Evolutionary conservation across 2,888 invertebrate genomes (phyloP).

Genomic region (Crossocerus cetratus): DNA sequence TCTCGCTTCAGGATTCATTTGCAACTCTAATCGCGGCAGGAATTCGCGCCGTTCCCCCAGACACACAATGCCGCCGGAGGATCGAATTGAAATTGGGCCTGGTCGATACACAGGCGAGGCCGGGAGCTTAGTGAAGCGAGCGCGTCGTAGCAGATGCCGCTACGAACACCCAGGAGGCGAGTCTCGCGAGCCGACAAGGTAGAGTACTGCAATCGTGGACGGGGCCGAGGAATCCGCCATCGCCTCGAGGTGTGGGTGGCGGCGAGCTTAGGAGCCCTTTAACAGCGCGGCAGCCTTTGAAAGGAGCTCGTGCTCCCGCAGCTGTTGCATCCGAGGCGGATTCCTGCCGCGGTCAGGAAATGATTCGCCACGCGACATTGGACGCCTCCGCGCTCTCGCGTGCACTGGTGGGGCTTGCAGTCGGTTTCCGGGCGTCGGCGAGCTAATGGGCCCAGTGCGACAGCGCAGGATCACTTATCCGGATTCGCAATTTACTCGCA

Average conservation of each 20-base stretch:
- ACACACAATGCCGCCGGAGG: neutral
- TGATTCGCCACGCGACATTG: neutral
- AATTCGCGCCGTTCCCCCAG: neutral
- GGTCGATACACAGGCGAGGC: neutral
- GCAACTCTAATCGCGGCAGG: neutral
- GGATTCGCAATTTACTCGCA: constrained; percentile 30
- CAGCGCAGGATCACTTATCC: constrained; percentile 10
- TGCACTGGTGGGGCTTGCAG: neutral
- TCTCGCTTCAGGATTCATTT: constrained; percentile 1
- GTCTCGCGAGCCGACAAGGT: constrained; percentile 5
- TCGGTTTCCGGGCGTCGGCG: neutral
- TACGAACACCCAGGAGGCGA: neutral
- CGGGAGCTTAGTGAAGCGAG: neutral
- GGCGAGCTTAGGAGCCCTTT: no score
- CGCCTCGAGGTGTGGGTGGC: neutral
- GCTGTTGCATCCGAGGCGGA: neutral
- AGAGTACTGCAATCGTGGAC: constrained; percentile 6
- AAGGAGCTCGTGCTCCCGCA: neutral
- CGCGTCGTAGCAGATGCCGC: constrained; percentile 19
- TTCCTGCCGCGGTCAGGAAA: neutral
- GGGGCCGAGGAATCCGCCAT: neutral
- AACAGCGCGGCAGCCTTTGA: neutral
- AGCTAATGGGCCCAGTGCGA: neutral
- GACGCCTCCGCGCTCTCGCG: neutral
- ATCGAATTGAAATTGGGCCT: neutral